Base-by-base conservation (phyloP, 2,113 vertebrate genomes). In the Lucifuga dentata region DNA sequence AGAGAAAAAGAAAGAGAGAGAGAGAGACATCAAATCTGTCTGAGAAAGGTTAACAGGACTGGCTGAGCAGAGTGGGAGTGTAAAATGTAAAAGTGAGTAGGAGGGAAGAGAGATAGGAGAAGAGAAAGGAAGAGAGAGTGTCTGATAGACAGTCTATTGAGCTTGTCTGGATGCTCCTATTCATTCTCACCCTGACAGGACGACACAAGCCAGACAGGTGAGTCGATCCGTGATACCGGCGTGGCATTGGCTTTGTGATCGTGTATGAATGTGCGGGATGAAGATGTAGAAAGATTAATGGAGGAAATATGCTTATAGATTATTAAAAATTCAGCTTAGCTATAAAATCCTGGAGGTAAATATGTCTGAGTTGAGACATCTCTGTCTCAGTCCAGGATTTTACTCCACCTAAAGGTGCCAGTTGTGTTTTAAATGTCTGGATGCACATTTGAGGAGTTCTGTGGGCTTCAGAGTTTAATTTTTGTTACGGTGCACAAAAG, bases 41-140 rank as follows among this genome's bases (percentile, higher is more conserved):
- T 86, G 72, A 88, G 81, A 88, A 88, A 85, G 84, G 84, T 90
- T 85, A 87, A 86, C 76, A 83, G 88, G 86, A 80, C 86, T 59
- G 80, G 79, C 78, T 73, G 76, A 87, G 82, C 41, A 78, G 84
- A 86, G 84, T 90, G 86, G 85, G 84, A 81, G 88, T 86, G 82
- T 87, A 68, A 87, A 87, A 87, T 87, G 81, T 88, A 84, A 85
- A 87, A 41, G 74, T 44, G 57, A 87, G 84, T 87, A 63, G 86
- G 82, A 89, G 91, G 86, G 73, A 79, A 63, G 24, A 81, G 76
- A 87, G 81, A 87, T 62, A 79, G 74, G 74, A 84, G 73, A 85
- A 69, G 70, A 46, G 64, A 68, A 67, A 77, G 75, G 68, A 78
- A 73, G 79, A 81, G 84, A 84, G 66, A 5, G 76, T 68, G 83